Percentiles rank a stretch among this genome's conserved stretches.
Conservation (phyloP, 2,888 invertebrate genomes). For the Copidosoma aretas region DNA sequence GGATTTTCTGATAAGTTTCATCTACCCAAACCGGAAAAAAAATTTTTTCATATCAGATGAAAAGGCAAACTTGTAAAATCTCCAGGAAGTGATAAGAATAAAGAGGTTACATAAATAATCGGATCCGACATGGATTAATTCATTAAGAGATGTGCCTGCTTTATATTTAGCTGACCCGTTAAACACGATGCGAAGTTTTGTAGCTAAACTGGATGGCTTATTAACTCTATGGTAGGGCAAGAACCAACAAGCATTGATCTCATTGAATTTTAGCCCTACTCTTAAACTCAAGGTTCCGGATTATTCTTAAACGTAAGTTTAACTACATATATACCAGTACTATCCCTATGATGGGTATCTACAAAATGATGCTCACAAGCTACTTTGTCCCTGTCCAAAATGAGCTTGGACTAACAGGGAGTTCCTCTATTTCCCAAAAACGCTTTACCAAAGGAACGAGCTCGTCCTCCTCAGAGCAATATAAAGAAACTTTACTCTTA, state of each 20-base stretch:
- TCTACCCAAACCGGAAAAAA: neutral
- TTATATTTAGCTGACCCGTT: neutral
- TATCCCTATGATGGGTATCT: neutral
- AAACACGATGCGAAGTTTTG: neutral
- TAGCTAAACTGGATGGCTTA: neutral
- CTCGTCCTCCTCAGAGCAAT: too few relatives aligned
- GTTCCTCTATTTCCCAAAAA: too few relatives aligned
- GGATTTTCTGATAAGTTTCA: neutral
- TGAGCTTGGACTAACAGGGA: too few relatives aligned
- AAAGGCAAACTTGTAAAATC: neutral
- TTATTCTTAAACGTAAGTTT: neutral
- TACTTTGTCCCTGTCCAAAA: neutral
- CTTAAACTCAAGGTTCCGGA: too few relatives aligned
- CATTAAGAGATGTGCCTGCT: neutral
- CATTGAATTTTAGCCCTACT: too few relatives aligned
- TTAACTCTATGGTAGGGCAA: neutral
- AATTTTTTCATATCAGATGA: neutral
- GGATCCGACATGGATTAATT: neutral
- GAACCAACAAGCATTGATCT: too few relatives aligned
- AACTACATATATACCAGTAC: neutral
- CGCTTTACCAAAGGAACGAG: too few relatives aligned
- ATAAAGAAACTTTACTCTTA: too few relatives aligned
- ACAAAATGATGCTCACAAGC: neutral
- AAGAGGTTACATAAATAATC: neutral
- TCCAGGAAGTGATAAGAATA: neutral